A percentile compares a stretch with the other conserved stretches of the same genome.
Evolutionary conservation across 2,888 invertebrate species (phyloP).

Genomic region (Megastigmus dorsalis): DNA sequence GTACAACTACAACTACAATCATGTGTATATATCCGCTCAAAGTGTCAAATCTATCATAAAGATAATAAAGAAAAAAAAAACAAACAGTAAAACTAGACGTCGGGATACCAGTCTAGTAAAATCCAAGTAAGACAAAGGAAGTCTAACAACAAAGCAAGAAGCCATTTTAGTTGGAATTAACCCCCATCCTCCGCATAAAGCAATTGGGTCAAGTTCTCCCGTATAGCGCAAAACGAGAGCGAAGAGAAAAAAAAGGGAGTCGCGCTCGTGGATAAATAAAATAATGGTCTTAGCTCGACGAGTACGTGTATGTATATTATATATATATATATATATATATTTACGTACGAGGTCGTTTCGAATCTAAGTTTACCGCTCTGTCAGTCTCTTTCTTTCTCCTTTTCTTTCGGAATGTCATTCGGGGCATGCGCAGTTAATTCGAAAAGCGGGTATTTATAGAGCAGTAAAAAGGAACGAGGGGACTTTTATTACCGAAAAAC

Average conservation of each 20-base stretch:
- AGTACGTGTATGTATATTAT: too few species aligned
- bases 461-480: constrained; percentile 21
- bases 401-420: background rate
- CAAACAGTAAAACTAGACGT: too few species aligned
- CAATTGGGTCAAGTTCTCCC: constrained; percentile 48
- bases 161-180: constrained; percentile 25
- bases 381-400: background rate
- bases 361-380: constrained; percentile 27
- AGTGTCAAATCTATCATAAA: too few species aligned
- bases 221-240: background rate
- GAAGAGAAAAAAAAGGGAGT: background rate
- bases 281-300: constrained; percentile 12
- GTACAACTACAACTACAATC: too few species aligned
- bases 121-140: background rate
- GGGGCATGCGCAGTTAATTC: constrained; percentile 19
- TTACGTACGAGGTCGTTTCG: constrained; percentile 8
- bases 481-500: constrained; percentile 45
- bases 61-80: too few species aligned
- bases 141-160: constrained; percentile 7
- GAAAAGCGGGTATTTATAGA: constrained; percentile 49
- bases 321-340: too few species aligned
- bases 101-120: too few species aligned
- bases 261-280: constrained; percentile 7
- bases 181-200: constrained; percentile 18
- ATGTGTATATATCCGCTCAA: too few species aligned